Conservation (phyloP, 2,797 vertebrate genomes). For the Neopelma chrysocephalum region DNA sequence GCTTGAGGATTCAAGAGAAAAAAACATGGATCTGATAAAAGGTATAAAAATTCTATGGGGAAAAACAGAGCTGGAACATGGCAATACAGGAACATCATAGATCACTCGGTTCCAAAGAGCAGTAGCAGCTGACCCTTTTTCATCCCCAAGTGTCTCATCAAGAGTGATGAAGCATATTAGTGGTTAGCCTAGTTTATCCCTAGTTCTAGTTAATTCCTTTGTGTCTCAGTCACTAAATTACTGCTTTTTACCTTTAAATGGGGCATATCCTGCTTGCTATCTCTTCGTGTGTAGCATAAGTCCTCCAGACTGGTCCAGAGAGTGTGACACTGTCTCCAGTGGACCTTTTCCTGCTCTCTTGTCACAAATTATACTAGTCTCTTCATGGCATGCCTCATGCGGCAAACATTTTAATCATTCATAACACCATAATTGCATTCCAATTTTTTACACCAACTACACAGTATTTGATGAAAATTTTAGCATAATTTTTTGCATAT, state of each 20-base stretch:
- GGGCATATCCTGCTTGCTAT: neutral
- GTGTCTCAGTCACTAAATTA: neutral
- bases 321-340: rapidly evolving
- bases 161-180: neutral
- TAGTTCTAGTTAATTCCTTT: neutral
- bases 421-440: neutral
- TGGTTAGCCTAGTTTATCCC: neutral
- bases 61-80: neutral
- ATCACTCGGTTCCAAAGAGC: neutral
- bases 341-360: neutral
- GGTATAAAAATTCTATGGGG: neutral
- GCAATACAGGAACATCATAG: neutral
- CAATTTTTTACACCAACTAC: neutral
- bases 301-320: neutral
- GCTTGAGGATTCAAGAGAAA: neutral
- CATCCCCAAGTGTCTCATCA: rapidly evolving
- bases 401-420: neutral
- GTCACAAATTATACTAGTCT: neutral
- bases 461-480: neutral
- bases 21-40: neutral
- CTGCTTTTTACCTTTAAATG: neutral
- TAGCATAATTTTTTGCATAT: neutral
- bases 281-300: neutral
- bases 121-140: neutral
- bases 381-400: neutral